phyloP scores from a whole-genome alignment of 2,888 invertebrate genomes.

The Cloeon dipterum region DNA sequence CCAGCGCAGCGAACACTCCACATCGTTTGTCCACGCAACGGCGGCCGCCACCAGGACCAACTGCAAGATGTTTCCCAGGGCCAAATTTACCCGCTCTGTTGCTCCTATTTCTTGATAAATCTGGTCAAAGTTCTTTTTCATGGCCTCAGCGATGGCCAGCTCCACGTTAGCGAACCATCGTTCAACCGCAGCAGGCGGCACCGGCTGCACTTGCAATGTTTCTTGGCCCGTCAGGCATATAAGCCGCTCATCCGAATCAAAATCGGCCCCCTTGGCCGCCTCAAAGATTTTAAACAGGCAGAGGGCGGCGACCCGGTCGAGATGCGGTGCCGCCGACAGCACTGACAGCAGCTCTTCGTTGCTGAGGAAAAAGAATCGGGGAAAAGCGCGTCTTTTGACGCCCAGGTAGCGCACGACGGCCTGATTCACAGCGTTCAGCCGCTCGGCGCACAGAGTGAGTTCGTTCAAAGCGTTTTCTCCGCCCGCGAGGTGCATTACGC shows the following conservation, averaged over 20 bases:
- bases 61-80: too few species aligned
- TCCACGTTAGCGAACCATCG: too few species aligned
- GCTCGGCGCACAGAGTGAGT: constrained; percentile 36
- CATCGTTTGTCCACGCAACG: too few species aligned
- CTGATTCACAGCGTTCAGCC: constrained; percentile 59
- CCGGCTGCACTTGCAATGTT: constrained; percentile 32
- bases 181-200: too few species aligned
- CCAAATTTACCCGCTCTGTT: too few species aligned
- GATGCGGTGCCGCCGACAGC: constrained; percentile 71
- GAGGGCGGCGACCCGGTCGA: constrained; percentile 57
- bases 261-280: constrained; percentile 28
- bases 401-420: constrained; percentile 65
- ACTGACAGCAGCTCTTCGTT: constrained; percentile 82
- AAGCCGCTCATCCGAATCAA: constrained; percentile 50
- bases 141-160: too few species aligned
- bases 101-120: too few species aligned
- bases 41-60: too few species aligned
- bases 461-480: constrained; percentile 42
- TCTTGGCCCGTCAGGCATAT: constrained; percentile 53
- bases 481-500: constrained; percentile 40
- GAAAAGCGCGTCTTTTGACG: constrained; percentile 7
- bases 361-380: constrained; percentile 69
- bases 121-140: too few species aligned
- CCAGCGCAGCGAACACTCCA: too few species aligned
- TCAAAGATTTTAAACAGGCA: constrained; percentile 81